Base-by-base conservation (phyloP, 2,888 invertebrate species). In the Perdita meconis region DNA sequence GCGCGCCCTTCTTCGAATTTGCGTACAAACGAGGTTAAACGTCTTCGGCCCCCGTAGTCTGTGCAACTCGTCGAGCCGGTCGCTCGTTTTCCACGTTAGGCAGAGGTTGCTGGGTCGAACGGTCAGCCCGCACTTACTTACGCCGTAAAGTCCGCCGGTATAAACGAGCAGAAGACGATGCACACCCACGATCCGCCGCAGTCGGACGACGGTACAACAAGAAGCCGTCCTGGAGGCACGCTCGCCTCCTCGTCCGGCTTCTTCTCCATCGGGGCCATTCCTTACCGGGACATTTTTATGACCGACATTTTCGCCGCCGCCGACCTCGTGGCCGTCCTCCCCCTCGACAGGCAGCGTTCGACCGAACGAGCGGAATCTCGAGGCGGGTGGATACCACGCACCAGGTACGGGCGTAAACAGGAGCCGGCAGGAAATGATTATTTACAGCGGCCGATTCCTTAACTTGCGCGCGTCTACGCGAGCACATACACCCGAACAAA, bases 211-310 rank as follows among this genome's bases (percentile, higher is more conserved):
- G 56, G 40, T 59, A 44, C 65, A 53, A 38, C 50, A 50, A 59
- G 67, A 56, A 67, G 34, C 65, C 56, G 50, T 71, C 67, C 65
- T 42, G 63, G 26, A 66, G 72, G 63, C 51, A 60, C 55, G 69
- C 66, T 60, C 47, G 60, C 40, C 51, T 36, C 63, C 72, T 65
- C 74, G 76, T 78, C 83, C 40, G 78, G 70, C 73, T 81, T 56
- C 72, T 63, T 68, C 64, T 57, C 38, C 66, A 47, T 36, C 65
- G 47, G 38, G 69, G 78, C 77, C 81, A 81, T 87, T 87, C 80
- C 84, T 87, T 88, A 84, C 80, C 82, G 73, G 81, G 84, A 87
- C 88, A 87, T 88, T 88, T 88, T 88, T 88, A 88, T 81, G 87
- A 81, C 77, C 82, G 78, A 80, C 82, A 84, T 82, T 84, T 82